Evolutionary conservation across 1,140 invertebrate species (phyloP).

Genomic region (Tetraneura akinire): DNA sequence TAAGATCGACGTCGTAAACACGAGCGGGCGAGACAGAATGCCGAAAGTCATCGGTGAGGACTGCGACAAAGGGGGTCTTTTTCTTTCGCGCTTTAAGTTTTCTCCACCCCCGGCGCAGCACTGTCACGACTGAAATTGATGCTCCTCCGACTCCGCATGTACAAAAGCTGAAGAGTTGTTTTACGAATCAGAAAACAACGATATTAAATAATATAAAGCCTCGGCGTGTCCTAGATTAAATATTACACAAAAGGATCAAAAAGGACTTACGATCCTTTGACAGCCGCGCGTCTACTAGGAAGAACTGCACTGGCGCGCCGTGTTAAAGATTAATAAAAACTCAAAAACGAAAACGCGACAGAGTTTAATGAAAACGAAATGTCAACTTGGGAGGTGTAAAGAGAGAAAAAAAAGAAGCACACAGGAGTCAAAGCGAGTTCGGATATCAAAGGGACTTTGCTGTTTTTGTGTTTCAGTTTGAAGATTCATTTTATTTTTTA

Average conservation of each 20-base stretch:
- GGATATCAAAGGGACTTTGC: conserved; percentile 46
- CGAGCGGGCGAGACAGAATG: conserved; percentile 48
- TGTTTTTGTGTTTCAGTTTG: conserved; percentile 43
- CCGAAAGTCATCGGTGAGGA: conserved; percentile 46
- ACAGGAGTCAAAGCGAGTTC: conserved; percentile 44
- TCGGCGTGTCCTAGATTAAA: conserved; percentile 50
- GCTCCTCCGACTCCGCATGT: conserved; percentile 20
- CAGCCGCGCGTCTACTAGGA: conserved; percentile 28
- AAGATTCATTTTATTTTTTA: conserved; percentile 50
- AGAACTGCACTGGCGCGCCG: conserved; percentile 12
- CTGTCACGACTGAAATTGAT: conserved; percentile 45
- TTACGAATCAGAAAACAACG: conserved; percentile 51
- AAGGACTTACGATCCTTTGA: conserved; percentile 45
- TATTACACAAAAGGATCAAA: conserved; percentile 52
- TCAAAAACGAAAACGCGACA: conserved; percentile 45
- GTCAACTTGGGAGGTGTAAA: conserved; percentile 48
- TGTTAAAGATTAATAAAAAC: conserved; percentile 51
- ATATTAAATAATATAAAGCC: conserved; percentile 52
- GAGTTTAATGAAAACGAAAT: conserved; percentile 52
- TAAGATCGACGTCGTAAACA: conserved; percentile 16
- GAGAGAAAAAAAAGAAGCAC: conserved; percentile 37
- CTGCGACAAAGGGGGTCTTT: conserved; percentile 29
- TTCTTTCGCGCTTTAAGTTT: conserved; percentile 50
- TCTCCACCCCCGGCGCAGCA: conserved; percentile 24
- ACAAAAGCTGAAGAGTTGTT: conserved; percentile 50